phyloP scores from a whole-genome alignment of 2,113 vertebrate genomes.

The Leucoraja erinaceus region DNA sequence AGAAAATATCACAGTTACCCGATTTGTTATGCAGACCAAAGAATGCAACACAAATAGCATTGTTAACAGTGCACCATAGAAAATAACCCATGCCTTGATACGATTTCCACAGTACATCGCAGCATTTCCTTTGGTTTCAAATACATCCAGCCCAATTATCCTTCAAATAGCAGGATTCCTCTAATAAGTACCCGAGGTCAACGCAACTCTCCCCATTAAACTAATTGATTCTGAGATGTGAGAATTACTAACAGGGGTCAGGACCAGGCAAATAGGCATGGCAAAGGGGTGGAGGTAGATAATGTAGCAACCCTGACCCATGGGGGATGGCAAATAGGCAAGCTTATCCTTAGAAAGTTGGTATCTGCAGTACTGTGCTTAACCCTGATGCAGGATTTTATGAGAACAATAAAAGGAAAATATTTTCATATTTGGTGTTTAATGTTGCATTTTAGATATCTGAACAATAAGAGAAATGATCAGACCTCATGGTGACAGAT shows the following conservation, averaged over 20 bases:
- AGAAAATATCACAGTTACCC: background rate
- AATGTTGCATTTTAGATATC: background rate
- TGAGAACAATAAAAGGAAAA: background rate
- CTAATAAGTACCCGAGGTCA: no score
- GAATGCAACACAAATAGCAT: background rate
- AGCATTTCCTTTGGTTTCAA: no score
- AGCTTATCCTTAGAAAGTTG: no score
- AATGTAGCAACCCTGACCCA: no score
- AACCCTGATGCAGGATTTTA: background rate
- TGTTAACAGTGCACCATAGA: no score
- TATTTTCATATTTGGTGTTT: background rate
- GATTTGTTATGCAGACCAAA: background rate
- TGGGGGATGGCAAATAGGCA: no score
- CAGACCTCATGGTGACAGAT: background rate
- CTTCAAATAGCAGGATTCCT: no score
- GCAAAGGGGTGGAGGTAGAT: background rate
- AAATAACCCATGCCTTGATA: no score
- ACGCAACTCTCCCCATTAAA: no score
- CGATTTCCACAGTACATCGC: no score
- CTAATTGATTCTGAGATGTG: background rate
- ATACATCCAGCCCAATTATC: no score
- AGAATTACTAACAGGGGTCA: background rate
- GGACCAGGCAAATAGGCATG: background rate
- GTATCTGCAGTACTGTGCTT: background rate
- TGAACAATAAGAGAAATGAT: background rate